These are phyloP conservation scores for Callithrix jacchus DNA, from an alignment of 2,113 vertebrate genomes.

Conservation along the genomic window DNA sequence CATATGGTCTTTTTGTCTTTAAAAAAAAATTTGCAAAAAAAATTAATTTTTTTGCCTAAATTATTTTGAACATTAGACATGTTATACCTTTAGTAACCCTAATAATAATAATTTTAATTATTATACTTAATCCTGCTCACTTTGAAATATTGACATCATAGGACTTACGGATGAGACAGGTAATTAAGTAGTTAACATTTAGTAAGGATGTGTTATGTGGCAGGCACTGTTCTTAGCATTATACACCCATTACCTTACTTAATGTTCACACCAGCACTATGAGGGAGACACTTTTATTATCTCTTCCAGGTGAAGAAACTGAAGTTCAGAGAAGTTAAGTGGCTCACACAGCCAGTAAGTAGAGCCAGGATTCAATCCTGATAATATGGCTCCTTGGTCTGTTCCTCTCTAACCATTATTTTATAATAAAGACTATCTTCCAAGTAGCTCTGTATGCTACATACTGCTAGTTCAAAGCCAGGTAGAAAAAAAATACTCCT, in stretches of 20 bases:
- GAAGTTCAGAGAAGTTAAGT: neutral
- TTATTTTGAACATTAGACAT: neutral
- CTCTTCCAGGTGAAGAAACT: neutral
- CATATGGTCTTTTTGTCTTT: neutral
- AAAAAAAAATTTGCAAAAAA: neutral
- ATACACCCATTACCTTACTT: neutral
- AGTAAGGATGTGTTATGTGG: neutral
- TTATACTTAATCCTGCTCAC: neutral
- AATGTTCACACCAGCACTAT: neutral
- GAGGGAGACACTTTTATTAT: neutral
- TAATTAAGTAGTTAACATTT: neutral
- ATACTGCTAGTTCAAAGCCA: neutral
- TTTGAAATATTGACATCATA: neutral
- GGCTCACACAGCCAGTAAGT: neutral
- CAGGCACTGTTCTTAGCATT: neutral
- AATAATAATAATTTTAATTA: neutral
- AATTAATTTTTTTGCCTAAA: neutral
- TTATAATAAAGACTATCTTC: neutral
- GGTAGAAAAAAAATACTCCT: neutral
- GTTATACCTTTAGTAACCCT: neutral
- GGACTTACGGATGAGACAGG: neutral
- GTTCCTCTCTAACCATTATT: neutral
- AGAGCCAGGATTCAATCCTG: neutral
- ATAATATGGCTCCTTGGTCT: neutral
- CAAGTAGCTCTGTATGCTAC: neutral